Base-by-base conservation (phyloP, 2,888 invertebrate genomes). In the Sicus ferrugineus region DNA sequence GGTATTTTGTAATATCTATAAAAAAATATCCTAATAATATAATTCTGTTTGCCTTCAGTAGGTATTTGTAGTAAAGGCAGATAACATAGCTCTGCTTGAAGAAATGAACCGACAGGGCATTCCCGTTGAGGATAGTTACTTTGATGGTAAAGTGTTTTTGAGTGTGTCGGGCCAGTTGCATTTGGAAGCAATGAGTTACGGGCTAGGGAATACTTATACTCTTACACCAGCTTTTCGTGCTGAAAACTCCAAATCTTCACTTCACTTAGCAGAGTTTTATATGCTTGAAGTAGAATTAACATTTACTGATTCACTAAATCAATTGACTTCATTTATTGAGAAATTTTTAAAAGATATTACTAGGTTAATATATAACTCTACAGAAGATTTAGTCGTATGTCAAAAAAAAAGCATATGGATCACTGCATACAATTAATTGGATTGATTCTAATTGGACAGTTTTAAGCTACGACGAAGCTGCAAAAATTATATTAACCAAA, bases 161-260 rank as follows among this genome's bases (percentile, higher is more conserved):
- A 94, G 96, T 1, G 98, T 99, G 0, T 98, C 98, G 0, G 95
- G 95, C 0, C 99, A 99, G 81, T 87, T 99, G 71, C 98, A 98
- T 86, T 88, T 99, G 77, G 99, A 99, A 88, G 92, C 94, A 3
- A 89, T 89, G 71, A 91, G 90, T 48, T 88, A 91, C 80, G 93
- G 94, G 2, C 87, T 98, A 75, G 90, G 91, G 9, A 92, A 92
- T 84, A 97, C 96, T 0, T 99, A 97, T 84, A 93, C 93, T 0
- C 89, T 99, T 76, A 93, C 95, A 0, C 97, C 98, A 14, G 94
- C 94, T 5, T 99, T 99, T 84, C 79, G 85, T 75, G 97, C 98
- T 0, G 99, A 99, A 85, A 96, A 96, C 85, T 93, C 93, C 0
- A 91, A 90, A 79, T 93, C 95, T 1, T 88, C 95, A 30, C 87